A percentile compares a stretch with the other conserved stretches of the same genome.
Evolutionary conservation across 2,797 vertebrate species (phyloP).

Genomic region (Aselliscus stoliczkanus): DNA sequence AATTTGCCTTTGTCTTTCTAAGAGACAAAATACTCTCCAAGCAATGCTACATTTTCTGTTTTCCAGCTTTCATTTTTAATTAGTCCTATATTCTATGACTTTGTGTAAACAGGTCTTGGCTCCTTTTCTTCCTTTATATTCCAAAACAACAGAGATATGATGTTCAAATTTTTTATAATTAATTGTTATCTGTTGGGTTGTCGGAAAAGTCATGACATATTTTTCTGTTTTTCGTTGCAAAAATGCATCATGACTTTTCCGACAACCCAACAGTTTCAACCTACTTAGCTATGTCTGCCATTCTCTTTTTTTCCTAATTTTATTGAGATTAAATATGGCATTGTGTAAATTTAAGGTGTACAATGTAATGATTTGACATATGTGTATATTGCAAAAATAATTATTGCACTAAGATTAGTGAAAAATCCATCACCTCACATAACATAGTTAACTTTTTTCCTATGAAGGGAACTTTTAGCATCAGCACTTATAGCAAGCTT

Average conservation of each 20-base stretch:
- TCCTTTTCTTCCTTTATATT: neutral
- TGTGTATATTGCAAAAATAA: neutral
- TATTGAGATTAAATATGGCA: neutral
- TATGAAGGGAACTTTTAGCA: neutral
- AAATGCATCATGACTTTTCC: no score
- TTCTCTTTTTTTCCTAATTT: neutral
- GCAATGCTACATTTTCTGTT: neutral
- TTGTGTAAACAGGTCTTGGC: neutral
- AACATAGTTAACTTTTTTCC: neutral
- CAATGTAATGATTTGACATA: neutral
- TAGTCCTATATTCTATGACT: neutral
- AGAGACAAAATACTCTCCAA: neutral
- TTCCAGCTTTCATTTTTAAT: neutral
- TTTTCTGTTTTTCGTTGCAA: no score
- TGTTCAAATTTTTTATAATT: neutral
- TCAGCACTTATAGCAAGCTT: neutral
- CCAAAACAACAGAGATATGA: neutral
- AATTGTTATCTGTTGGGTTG: neutral
- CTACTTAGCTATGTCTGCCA: neutral
- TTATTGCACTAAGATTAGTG: neutral
- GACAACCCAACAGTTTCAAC: neutral
- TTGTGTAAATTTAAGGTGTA: neutral
- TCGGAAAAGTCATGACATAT: no score
- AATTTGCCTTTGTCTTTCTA: neutral
- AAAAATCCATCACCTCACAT: neutral